These are phyloP conservation scores for Ascidia mentula DNA, from an alignment of 23 tunicate genomes.

Conservation along the genomic window DNA sequence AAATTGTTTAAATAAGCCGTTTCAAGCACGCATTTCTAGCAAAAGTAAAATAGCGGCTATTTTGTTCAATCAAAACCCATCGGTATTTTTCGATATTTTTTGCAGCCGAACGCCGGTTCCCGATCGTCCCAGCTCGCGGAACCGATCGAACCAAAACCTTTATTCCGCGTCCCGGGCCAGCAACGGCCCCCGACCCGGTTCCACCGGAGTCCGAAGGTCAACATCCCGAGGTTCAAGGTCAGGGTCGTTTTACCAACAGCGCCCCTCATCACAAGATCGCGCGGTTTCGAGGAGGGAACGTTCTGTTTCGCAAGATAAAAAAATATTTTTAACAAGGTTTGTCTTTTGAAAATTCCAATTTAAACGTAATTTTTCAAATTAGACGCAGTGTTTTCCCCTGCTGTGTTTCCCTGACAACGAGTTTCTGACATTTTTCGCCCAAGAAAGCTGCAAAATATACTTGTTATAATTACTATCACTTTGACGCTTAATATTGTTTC, in stretches of 20 bases:
- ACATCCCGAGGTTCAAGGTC: constrained; percentile 42
- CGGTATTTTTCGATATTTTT: too few relatives aligned
- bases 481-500: too few relatives aligned
- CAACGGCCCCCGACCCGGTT: constrained; percentile 28
- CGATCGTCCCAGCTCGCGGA: neutral
- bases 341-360: neutral
- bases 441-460: too few relatives aligned
- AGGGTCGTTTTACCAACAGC: constrained; percentile 34
- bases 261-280: constrained; percentile 33
- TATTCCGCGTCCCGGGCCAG: constrained; percentile 17
- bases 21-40: too few relatives aligned
- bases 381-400: too few relatives aligned
- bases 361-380: too few relatives aligned
- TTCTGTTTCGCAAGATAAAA: constrained; percentile 34
- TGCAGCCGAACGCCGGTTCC: constrained; percentile 47
- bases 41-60: too few relatives aligned
- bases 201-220: constrained; percentile 18
- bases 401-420: too few relatives aligned
- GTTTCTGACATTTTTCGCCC: too few relatives aligned
- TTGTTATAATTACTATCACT: too few relatives aligned
- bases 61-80: too few relatives aligned
- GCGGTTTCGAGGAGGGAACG: constrained; percentile 43
- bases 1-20: too few relatives aligned
- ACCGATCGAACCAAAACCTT: constrained; percentile 5
- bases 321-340: neutral